Conservation (phyloP, 2,797 vertebrate species). For the Enteromius fasciolatus region DNA sequence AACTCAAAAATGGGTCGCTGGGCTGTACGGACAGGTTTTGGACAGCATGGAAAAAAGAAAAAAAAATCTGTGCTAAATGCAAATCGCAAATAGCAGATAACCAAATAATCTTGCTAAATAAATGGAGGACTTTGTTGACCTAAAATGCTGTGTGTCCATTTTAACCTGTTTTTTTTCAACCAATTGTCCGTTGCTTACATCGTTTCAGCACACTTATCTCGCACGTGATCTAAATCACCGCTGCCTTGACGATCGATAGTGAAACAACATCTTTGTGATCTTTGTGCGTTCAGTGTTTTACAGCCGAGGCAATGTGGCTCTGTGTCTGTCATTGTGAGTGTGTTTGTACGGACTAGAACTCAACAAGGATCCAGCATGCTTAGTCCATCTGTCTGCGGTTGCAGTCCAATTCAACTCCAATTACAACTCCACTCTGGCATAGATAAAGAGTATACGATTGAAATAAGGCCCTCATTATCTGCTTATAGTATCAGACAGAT, state of each 20-base stretch:
- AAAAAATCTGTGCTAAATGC: not conserved
- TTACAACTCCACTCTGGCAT: constrained; percentile 24
- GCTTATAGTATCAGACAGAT: not conserved
- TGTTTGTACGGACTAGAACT: constrained; percentile 64
- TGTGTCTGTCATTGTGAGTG: constrained; percentile 45
- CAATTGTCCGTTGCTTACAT: constrained; percentile 10
- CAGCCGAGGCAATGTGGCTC: constrained; percentile 33
- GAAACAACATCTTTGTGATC: constrained; percentile 24
- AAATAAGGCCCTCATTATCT: not conserved
- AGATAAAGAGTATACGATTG: not conserved
- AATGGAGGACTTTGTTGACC: not conserved
- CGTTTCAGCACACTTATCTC: constrained; percentile 21
- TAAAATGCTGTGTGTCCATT: not conserved
- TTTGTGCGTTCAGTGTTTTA: constrained; percentile 45
- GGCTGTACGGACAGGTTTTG: constrained; percentile 20
- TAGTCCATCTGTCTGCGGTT: constrained; percentile 75
- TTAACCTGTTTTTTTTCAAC: not conserved
- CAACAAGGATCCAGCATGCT: constrained; percentile 74
- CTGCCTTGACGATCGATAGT: constrained; percentile 41
- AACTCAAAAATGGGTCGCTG: constrained; percentile 19
- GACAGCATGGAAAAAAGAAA: not conserved
- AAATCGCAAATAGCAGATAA: not conserved
- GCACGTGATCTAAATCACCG: not conserved
- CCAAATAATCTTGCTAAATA: not conserved
- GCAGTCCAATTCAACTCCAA: constrained; percentile 45